A percentile compares a stretch with the other conserved stretches of the same genome.
These are phyloP conservation scores for Trissoscelio sp. DNA, from an alignment of 2,888 invertebrate species.

Conservation along the genomic window DNA sequence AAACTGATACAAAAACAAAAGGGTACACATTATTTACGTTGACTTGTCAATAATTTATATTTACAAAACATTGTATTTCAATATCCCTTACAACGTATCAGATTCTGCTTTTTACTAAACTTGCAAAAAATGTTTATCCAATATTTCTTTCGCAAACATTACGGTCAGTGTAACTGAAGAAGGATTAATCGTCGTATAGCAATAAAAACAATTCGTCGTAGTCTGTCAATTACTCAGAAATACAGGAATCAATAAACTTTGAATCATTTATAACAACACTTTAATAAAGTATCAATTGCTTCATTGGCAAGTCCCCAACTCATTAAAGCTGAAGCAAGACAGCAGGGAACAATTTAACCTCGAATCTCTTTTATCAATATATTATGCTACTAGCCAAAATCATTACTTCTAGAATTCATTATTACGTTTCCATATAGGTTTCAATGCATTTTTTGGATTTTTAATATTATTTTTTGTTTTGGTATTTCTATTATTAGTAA, in stretches of 20 bases:
- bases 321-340: conserved; percentile 26
- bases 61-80: background rate
- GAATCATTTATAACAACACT: conserved; percentile 20
- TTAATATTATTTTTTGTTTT: too few species aligned
- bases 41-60: too few species aligned
- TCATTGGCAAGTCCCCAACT: conserved; percentile 24
- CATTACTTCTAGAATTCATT: background rate
- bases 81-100: background rate
- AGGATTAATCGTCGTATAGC: conserved; percentile 9
- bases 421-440: too few species aligned
- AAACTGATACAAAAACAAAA: too few species aligned
- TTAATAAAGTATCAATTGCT: conserved; percentile 28
- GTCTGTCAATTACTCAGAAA: background rate
- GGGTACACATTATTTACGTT: too few species aligned
- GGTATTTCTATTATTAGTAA: too few species aligned
- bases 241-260: conserved; percentile 18
- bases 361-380: background rate
- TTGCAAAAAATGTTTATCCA: background rate
- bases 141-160: conserved; percentile 14
- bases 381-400: conserved; percentile 2
- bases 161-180: background rate
- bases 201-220: conserved; percentile 16
- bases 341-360: conserved; percentile 13
- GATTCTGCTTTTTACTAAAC: too few species aligned
- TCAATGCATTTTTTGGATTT: too few species aligned